phyloP scores from a whole-genome alignment of 2,888 invertebrate species.

The Athrips mouffetella region DNA sequence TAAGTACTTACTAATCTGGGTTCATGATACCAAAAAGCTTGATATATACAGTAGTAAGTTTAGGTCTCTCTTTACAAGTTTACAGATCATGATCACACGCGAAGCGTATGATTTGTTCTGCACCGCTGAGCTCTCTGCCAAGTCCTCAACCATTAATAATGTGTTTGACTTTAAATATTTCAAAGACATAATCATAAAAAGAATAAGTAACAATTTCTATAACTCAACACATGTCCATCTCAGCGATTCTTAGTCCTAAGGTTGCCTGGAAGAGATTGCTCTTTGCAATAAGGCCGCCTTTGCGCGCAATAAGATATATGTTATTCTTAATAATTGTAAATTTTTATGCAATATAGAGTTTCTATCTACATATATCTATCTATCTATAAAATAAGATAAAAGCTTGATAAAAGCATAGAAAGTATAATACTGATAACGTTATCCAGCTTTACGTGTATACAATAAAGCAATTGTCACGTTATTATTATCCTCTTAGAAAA shows the following conservation, averaged over 20 bases:
- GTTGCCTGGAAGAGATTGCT: too few species aligned
- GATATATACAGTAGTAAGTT: too few species aligned
- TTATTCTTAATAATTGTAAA: not conserved
- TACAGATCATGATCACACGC: not conserved
- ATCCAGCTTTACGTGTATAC: constrained; percentile 1
- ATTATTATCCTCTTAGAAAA: not conserved
- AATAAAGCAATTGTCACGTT: not conserved
- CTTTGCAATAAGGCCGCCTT: too few species aligned
- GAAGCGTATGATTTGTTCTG: not conserved
- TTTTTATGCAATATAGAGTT: not conserved
- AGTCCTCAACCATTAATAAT: not conserved
- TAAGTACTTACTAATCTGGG: too few species aligned
- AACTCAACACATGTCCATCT: too few species aligned
- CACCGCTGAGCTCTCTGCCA: not conserved
- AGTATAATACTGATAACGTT: not conserved
- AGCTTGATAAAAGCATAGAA: not conserved
- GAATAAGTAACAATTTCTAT: too few species aligned
- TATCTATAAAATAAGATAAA: not conserved
- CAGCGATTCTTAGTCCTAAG: too few species aligned
- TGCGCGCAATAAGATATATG: too few species aligned
- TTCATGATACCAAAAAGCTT: too few species aligned
- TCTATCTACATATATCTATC: not conserved
- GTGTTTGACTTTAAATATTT: too few species aligned
- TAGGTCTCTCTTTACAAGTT: not conserved
- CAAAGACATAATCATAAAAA: too few species aligned